These are phyloP conservation scores for Atrina japonica DNA, from an alignment of 2,888 invertebrate species.

Conservation along the genomic window DNA sequence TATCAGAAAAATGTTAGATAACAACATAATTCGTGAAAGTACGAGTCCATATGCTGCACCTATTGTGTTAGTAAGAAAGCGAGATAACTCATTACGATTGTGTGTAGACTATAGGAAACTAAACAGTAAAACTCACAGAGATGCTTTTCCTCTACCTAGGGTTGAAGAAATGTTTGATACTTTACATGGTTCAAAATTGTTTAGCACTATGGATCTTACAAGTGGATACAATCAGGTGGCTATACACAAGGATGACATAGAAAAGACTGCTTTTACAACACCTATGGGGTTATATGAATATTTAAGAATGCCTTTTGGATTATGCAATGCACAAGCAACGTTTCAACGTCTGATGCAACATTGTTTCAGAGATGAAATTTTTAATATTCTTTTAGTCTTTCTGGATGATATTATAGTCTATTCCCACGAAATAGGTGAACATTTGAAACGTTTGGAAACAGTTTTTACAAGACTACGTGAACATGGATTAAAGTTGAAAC, in stretches of 20 bases:
- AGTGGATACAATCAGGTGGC: constrained; percentile 43
- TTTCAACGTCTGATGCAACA: too few relatives aligned
- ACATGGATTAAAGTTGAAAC: too few relatives aligned
- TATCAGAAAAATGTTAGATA: constrained; percentile 34
- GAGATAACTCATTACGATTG: too few relatives aligned
- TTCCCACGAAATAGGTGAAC: constrained; percentile 19
- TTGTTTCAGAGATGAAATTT: too few relatives aligned
- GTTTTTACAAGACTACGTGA: constrained; percentile 21
- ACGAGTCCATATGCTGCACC: constrained; percentile 46
- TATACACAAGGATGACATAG: constrained; percentile 34
- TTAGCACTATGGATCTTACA: constrained; percentile 45
- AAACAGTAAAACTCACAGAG: constrained; percentile 45
- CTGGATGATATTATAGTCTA: constrained; percentile 28
- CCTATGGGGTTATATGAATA: constrained; percentile 35
- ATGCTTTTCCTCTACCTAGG: constrained; percentile 49
- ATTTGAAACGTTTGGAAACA: constrained; percentile 21
- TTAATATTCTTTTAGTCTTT: constrained; percentile 27
- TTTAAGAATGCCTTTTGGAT: constrained; percentile 26
- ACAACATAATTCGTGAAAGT: constrained; percentile 41
- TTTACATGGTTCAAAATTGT: constrained; percentile 34
- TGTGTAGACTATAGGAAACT: constrained; percentile 41
- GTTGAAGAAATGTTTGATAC: too few relatives aligned
- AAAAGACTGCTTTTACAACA: constrained; percentile 48
- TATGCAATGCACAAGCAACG: constrained; percentile 14
- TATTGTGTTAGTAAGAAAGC: too few relatives aligned